Evolutionary conservation across 2,797 vertebrate genomes (phyloP), one percentile per base, ranked within the genome.

Genomic region (Lycodopsis pacificus): DNA sequence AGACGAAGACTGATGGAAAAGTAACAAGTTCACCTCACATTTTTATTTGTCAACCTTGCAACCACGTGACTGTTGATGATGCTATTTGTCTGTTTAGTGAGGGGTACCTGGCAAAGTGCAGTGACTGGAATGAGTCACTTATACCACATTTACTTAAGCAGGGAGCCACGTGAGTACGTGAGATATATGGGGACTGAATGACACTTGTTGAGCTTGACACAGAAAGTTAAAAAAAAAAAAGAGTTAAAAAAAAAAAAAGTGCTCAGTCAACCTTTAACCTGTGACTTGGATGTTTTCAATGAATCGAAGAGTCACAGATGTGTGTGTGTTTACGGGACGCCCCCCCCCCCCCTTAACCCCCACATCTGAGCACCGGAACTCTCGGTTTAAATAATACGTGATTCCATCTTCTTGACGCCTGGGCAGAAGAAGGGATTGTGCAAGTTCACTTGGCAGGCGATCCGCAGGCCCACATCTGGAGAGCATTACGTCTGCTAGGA

Each of bases 401-500:
- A 83, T 87, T 88, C 81, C 86, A 90, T 92, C 87, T 91, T 91
- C 84, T 87, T 89, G 92, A 76, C 87, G 89, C 90, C 91, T 81
- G 94, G 92, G 94, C 94, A 94, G 91, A 79, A 86, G 91, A 84
- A 80, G 77, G 77, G 93, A 94, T 95, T 96, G 95, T 93, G 94
- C 90, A 95, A 96, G 95, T 94, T 93, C 85, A 95, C 94, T 95
- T 95, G 94, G 95, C 95, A 94, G 89, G 66, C 88, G 64, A 80
- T 92, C 87, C 83, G 76, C 74, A 81, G 85, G 80, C 92, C 79
- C 63, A 94, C 95, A 96, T 96, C 95, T 95, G 94, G 95, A 96
- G 92, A 94, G 85, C 87, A 96, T 96, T 95, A 94, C 81, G 81
- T 88, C 86, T 91, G 87, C 81, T 7, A 92, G 90, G 86, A 92